phyloP scores from a whole-genome alignment of 2,113 vertebrate species.

The Brevimyrus niger region DNA sequence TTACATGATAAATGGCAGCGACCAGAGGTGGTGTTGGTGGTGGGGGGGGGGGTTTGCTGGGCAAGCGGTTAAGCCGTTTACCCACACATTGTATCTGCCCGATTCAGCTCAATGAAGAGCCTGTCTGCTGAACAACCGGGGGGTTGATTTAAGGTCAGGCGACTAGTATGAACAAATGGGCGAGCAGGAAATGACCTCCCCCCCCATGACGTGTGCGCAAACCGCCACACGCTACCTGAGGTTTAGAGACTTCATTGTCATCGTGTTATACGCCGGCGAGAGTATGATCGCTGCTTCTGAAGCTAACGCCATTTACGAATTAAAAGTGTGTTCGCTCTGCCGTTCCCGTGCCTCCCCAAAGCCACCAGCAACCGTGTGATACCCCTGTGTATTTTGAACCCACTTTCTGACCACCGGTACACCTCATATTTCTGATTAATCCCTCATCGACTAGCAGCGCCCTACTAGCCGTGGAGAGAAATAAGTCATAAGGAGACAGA shows the following conservation, averaged over 20 bases:
- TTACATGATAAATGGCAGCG: constrained; percentile 39
- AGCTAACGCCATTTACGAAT: neutral
- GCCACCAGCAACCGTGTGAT: neutral
- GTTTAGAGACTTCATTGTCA: neutral
- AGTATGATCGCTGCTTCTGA: neutral
- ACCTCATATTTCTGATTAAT: neutral
- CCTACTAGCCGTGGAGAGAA: neutral
- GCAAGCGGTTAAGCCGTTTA: neutral
- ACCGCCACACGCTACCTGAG: neutral
- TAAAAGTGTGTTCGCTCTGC: neutral
- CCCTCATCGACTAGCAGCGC: neutral
- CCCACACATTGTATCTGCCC: neutral
- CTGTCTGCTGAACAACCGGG: neutral
- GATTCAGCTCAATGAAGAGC: neutral
- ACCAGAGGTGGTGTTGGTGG: neutral
- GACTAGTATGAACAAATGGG: neutral
- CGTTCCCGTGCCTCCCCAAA: too few relatives aligned
- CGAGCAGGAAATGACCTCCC: neutral
- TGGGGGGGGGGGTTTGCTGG: neutral
- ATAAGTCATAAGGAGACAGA: neutral
- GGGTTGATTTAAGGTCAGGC: neutral
- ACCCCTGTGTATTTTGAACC: neutral
- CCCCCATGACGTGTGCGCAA: neutral
- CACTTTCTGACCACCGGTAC: neutral
- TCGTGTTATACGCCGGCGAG: too few relatives aligned